Base-by-base conservation (phyloP, 2,113 vertebrate species). In the Lucifuga dentata region DNA sequence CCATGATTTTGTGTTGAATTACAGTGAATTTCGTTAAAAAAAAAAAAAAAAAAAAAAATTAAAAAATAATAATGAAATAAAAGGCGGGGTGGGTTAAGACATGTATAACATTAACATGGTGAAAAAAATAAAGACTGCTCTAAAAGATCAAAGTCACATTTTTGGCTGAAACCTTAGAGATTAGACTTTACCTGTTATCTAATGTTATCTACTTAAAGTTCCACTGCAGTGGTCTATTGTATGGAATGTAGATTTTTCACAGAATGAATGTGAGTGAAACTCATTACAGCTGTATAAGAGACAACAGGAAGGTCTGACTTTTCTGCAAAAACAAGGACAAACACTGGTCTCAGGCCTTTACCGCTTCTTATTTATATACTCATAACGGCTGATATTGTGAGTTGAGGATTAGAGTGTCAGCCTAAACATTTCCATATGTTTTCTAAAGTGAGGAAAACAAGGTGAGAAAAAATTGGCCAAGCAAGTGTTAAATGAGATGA, bases 401-500 rank as follows among this genome's bases (percentile, higher is more conserved):
- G 65, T 66, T 11, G 12, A 65, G 66, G 76, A 80, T 77, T 69
- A 65, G 41, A 76, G 53, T 5, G 21, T 44, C 51, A 43, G 83
- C 86, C 59, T 91, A 88, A 95, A 91, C 91, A 92, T 90, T 90
- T 86, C 93, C 91, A 92, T 89, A 85, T 94, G 94, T 93, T 96
- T 93, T 19, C 85, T 84, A 93, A 93, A 94, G 87, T 71, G 86
- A 90, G 84, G 92, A 94, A 94, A 94, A 93, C 86, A 92, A 95
- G 91, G 93, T 88, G 89, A 91, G 89, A 91, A 89, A 83, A 93
- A 95, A 93, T 91, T 93, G 93, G 93, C 90, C 81, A 92, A 87
- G 91, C 90, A 68, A 88, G 92, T 98, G 97, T 98, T 96, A 95
- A 98, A 96, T 94, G 94, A 94, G 95, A 98, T 95, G 94, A 94